Percentiles rank a stretch among this genome's conserved stretches.
These are phyloP conservation scores for Margaritifera margaritifera DNA, from an alignment of 2,888 invertebrate species.

Conservation along the genomic window DNA sequence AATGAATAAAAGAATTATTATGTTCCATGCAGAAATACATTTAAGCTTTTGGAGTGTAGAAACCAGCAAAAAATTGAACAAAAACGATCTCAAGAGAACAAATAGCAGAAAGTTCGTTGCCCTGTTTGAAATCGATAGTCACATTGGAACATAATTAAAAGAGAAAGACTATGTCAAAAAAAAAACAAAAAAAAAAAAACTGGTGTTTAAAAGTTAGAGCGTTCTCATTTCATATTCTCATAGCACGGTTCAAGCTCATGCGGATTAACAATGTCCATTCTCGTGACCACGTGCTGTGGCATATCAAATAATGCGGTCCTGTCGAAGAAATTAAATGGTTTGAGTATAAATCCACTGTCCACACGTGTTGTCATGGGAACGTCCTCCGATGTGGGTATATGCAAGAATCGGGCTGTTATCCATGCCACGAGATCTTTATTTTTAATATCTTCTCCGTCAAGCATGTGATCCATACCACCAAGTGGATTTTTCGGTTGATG, in stretches of 20 bases:
- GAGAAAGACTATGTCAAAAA: too few relatives aligned
- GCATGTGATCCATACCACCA: slow-evolving; percentile 26
- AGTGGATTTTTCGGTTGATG: slow-evolving; percentile 23
- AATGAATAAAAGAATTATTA: too few relatives aligned
- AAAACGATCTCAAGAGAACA: too few relatives aligned
- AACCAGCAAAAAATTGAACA: too few relatives aligned
- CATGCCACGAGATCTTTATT: slow-evolving; percentile 43
- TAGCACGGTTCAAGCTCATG: slow-evolving; percentile 13
- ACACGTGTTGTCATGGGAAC: slow-evolving; percentile 43
- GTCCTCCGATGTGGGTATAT: slow-evolving; percentile 45
- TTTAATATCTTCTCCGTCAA: slow-evolving; percentile 35
- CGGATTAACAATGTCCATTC: slow-evolving; percentile 3
- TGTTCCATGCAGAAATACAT: too few relatives aligned
- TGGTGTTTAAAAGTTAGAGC: too few relatives aligned
- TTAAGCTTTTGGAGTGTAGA: too few relatives aligned
- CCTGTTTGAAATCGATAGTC: too few relatives aligned
- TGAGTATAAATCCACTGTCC: slow-evolving; percentile 38
- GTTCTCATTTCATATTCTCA: background rate
- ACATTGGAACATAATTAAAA: too few relatives aligned
- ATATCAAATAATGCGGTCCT: slow-evolving; percentile 41
- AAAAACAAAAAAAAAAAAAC: too few relatives aligned
- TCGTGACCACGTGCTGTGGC: slow-evolving; percentile 18
- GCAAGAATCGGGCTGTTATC: slow-evolving; percentile 40
- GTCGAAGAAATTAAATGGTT: slow-evolving; percentile 48
- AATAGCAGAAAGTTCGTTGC: too few relatives aligned